Evolutionary conservation across 2,888 invertebrate species (phyloP), one percentile per base, ranked within the genome.

Genomic region (Tillus elongatus): DNA sequence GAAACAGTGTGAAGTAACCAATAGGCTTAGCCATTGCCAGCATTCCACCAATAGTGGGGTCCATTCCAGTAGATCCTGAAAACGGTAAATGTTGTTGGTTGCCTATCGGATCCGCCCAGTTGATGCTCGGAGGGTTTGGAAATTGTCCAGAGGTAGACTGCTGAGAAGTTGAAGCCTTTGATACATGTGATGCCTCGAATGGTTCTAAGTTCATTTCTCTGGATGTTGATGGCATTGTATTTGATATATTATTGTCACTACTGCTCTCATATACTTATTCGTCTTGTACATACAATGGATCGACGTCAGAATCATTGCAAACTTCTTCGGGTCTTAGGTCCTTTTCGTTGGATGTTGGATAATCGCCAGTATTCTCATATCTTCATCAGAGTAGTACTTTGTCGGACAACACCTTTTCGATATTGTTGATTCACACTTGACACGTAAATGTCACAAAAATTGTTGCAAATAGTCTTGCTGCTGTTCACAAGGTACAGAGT

Each of bases 1-100:
- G n/a, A 32, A 32, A 32, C n/a, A 32, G 2, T 32, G 13, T 15
- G 3, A 32, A 32, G 33, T 32, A 32, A 15, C 14, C 33, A 32
- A 32, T 32, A 15, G 33, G 15, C 16, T 32, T 12, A 12, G 33
- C 33, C 14, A 32, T 13, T 15, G 33, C 33, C 33, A 32, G 16
- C 15, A 32, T 32, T n/a, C 15, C 33, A 13, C 15, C 24, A 19
- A n/a, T 11, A 15, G 33, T 32, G 11, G 33, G 33, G 14, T 32
- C 33, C 33, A 32, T 24, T n/a, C 33, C 33, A 32, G 2, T 15
- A 13, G 14, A 9, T 15, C 33, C 33, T 11, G 15, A 15, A 15
- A 32, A 32, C 14, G 8, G 33, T 13, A 32, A 32, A 12, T 32
- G 33, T 11, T 32, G n/a, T 29, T 29, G 33, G 14, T 15, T 32